Evolutionary conservation across 2,113 vertebrate species (phyloP).

Genomic region (Oncorhynchus keta): DNA sequence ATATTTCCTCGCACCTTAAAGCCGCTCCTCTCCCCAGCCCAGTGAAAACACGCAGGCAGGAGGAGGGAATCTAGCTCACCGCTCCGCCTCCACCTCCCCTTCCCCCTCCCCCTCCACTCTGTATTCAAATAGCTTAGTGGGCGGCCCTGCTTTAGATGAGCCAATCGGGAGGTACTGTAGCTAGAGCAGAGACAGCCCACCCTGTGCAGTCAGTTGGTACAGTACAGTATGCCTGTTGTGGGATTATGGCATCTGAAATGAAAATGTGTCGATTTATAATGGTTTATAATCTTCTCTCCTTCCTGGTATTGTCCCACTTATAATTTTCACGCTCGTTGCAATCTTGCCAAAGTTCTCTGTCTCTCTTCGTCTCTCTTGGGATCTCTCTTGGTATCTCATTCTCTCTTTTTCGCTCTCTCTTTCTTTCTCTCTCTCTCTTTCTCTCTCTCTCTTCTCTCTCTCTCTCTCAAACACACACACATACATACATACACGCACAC

Average conservation of each 20-base stretch:
- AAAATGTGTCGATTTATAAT: background rate
- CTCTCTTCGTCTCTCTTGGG: background rate
- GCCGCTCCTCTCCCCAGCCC: slow-evolving; percentile 59
- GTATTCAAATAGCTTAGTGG: slow-evolving; percentile 8
- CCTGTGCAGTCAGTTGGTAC: background rate
- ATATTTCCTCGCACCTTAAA: slow-evolving; percentile 67
- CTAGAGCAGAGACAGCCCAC: background rate
- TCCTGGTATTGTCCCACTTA: background rate
- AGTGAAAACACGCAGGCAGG: slow-evolving; percentile 63
- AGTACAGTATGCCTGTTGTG: background rate
- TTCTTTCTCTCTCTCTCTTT: background rate
- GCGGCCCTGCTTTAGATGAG: background rate
- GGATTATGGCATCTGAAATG: background rate
- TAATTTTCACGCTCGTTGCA: background rate
- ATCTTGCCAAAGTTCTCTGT: background rate
- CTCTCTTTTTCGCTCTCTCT: background rate
- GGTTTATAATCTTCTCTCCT: background rate
- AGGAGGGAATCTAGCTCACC: slow-evolving; percentile 56
- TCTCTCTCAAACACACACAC: background rate
- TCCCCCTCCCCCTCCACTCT: background rate
- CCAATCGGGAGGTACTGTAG: background rate
- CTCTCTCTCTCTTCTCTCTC: too few relatives aligned
- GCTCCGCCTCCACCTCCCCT: slow-evolving; percentile 62
- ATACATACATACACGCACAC: background rate
- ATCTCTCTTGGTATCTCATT: too few relatives aligned